These are phyloP conservation scores for Prunella strophiata DNA, from an alignment of 2,797 vertebrate species.

Conservation along the genomic window DNA sequence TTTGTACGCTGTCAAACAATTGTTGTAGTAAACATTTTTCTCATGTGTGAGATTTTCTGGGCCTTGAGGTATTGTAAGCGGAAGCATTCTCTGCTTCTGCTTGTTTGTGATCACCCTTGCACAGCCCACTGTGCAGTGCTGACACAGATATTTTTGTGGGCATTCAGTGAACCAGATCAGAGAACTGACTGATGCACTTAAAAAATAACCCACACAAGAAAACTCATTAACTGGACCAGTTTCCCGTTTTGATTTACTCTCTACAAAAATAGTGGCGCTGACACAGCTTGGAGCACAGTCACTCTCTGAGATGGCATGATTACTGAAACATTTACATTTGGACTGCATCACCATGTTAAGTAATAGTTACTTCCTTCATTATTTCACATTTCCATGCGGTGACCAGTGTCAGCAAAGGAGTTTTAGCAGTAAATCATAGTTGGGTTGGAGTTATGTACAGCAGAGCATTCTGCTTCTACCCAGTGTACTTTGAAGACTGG, in stretches of 20 bases:
- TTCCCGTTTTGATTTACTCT: not conserved
- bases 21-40: not conserved
- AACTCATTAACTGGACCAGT: not conserved
- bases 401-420: not conserved
- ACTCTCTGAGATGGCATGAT: not conserved
- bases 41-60: not conserved
- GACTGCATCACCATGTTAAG: not conserved
- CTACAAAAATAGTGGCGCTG: not conserved
- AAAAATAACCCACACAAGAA: not conserved
- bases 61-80: not conserved
- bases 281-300: not conserved
- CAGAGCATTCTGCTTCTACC: not conserved
- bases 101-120: not conserved
- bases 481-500: not conserved
- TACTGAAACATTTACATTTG: not conserved
- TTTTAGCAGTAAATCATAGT: not conserved
- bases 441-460: not conserved
- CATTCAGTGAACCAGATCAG: not conserved
- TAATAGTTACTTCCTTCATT: not conserved
- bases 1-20: not conserved
- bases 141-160: not conserved
- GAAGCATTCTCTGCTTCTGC: not conserved
- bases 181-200: not conserved
- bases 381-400: not conserved
- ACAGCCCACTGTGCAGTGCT: not conserved